A percentile compares a stretch with the other conserved stretches of the same genome.
Conservation (phyloP, 2,113 vertebrate species). For the Falco punctatus region DNA sequence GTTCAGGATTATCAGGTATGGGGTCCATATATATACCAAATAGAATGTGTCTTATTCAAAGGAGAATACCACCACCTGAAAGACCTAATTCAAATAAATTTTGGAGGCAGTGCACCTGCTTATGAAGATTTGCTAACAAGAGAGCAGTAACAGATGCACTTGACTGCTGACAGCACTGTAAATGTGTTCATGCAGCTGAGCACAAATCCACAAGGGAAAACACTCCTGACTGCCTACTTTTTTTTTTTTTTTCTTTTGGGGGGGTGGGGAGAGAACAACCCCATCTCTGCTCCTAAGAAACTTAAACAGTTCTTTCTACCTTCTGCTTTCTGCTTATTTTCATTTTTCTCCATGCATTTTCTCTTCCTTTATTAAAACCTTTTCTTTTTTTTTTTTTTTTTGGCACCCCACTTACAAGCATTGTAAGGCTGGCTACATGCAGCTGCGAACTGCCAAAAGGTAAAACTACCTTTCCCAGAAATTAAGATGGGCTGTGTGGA, state of each 20-base stretch:
- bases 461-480: not conserved
- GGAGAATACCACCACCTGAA: not conserved
- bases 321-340: not conserved
- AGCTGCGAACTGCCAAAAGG: not conserved
- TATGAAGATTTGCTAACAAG: not conserved
- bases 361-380: not conserved
- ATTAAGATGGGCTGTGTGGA: not conserved
- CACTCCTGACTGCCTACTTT: not conserved
- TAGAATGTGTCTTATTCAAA: not conserved
- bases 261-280: not conserved
- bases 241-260: no score
- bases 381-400: not conserved
- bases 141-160: not conserved
- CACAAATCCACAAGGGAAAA: not conserved
- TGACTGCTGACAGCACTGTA: not conserved
- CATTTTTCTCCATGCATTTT: not conserved
- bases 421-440: not conserved
- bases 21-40: fast-evolving
- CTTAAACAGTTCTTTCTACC: not conserved
- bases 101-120: not conserved
- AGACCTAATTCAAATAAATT: not conserved
- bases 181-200: not conserved
- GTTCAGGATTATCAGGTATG: not conserved
- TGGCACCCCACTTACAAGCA: not conserved
- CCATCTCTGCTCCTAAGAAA: not conserved